Evolutionary conservation across 1,140 invertebrate genomes (phyloP).

Genomic region (Epicauta chinensis): DNA sequence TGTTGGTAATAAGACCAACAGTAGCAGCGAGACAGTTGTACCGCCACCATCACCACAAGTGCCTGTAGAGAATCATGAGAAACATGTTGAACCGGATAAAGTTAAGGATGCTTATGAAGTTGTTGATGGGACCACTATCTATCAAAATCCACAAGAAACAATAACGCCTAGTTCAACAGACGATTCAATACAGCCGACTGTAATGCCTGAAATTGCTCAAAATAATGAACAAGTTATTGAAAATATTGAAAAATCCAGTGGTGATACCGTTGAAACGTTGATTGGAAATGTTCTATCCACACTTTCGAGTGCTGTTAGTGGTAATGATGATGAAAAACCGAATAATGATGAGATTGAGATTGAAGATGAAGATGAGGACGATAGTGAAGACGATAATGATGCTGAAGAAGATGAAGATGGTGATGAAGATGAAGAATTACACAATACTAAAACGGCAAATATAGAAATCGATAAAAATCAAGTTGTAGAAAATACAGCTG

Average conservation of each 20-base stretch:
- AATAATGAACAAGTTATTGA: constrained; percentile 2
- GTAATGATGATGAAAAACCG: constrained; percentile 15
- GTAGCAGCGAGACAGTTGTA: constrained; percentile 22
- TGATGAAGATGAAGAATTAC: constrained; percentile 5
- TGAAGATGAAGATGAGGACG: constrained; percentile 26
- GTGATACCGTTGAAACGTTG: constrained; percentile 7
- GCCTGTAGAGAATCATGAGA: neutral
- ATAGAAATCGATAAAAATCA: neutral
- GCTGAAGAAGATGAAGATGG: constrained; percentile 19
- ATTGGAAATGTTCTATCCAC: neutral
- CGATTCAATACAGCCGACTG: constrained; percentile 14
- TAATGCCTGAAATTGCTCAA: neutral
- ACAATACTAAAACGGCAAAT: no score
- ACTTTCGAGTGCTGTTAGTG: neutral
- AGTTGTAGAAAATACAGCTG: neutral
- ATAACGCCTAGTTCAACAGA: constrained; percentile 20
- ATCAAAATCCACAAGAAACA: constrained; percentile 26
- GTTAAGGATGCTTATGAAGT: constrained; percentile 41
- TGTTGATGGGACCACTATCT: constrained; percentile 46
- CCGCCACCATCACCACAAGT: constrained; percentile 10
- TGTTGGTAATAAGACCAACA: constrained; percentile 8
- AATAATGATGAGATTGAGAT: constrained; percentile 22
- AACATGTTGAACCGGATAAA: constrained; percentile 27
- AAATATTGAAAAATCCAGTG: neutral
- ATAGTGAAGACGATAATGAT: constrained; percentile 26